Evolutionary conservation across 2,888 invertebrate species (phyloP), one percentile per base, ranked within the genome.

Genomic region (Cenopis cana): DNA sequence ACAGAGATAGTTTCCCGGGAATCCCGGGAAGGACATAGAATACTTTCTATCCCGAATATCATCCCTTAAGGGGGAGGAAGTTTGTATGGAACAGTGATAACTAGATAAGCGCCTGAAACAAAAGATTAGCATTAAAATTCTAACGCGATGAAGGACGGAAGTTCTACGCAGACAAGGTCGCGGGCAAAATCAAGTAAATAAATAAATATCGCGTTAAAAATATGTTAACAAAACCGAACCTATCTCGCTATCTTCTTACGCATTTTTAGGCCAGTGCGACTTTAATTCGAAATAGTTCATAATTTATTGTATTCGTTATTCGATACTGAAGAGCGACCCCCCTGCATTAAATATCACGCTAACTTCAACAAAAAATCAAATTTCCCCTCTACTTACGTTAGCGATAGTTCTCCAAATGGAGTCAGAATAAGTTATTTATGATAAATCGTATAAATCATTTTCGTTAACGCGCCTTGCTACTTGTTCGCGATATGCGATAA

Each of bases 371-470:
- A 76, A 76, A 76, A 78, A 79, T 76, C 74, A 75, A 83, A 86
- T 82, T 83, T 82, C 82, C 81, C 80, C 76, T 77, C 74, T 75
- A 73, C 75, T 78, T 77, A 78, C 79, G 77, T 78, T 77, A 76
- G 79, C 77, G 79, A 89, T 87, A 89, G 89, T 90, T 89, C 82
- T 83, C 82, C 78, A 85, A 88, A 87, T 87, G 84, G 85, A 88
- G 81, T 86, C 84, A 80, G 82, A 85, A 88, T 91, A 91, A 91
- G 83, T 90, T 93, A 92, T 93, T 93, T 93, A 93, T 91, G 90
- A 92, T 91, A 92, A 92, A 89, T 87, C 85, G 83, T 88, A 93
- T 93, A 93, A 92, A 93, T 93, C 92, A 93, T 93, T 90, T 90
- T 88, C 82, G 78, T 85, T 90, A 89, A 89, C 89, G 89, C 87